Base-by-base conservation (phyloP, 2,797 vertebrate species). In the Zalophus californianus region DNA sequence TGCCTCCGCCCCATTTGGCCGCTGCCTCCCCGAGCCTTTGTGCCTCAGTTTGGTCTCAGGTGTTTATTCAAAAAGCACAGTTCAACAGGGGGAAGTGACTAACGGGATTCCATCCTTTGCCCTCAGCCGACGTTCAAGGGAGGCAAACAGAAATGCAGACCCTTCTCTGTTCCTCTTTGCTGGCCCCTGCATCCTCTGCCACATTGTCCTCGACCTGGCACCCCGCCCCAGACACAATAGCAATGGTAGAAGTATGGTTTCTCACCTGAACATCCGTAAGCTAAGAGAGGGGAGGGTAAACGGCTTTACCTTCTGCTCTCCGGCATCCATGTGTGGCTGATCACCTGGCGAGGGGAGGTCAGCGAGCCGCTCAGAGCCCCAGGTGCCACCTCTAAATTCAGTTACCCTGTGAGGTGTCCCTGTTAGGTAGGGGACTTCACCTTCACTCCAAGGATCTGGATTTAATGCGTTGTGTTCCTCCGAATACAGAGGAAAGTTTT, bases 321-420 rank as follows among this genome's bases (percentile, higher is more conserved):
- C 20, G 4, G 52, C 2, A 16, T 2, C 41, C 15, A 0, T 4
- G 5, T 77, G 1, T 14, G 29, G 44, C 23, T 0, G 12, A 52
- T 38, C 35, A 29, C 3, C 56, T 7, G 56, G 14, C 12, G 25
- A 52, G 44, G 5, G 21, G 79, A 29, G 68, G 6, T 44, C 52
- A 60, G 50, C 2, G 13, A 25, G 20, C 4, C 25, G 41, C 35
- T 0, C 0, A 21, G 6, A 2, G 35, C 48, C 29, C 52, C 44
- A 87, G 52, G 29, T 23, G 41, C 27, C 3, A 10, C 4, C 29
- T 70, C 80, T 32, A 18, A 70, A 85, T 6, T 10, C 2, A 10
- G 41, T 64, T 44, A 29, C 1, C 66, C 16, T 1, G 0, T 2
- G 9, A 86, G 25, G 25, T 20, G 79, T 44, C 38, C 35, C 73